These are phyloP conservation scores for Epiblema foenella DNA, from an alignment of 2,888 invertebrate species.

Conservation along the genomic window DNA sequence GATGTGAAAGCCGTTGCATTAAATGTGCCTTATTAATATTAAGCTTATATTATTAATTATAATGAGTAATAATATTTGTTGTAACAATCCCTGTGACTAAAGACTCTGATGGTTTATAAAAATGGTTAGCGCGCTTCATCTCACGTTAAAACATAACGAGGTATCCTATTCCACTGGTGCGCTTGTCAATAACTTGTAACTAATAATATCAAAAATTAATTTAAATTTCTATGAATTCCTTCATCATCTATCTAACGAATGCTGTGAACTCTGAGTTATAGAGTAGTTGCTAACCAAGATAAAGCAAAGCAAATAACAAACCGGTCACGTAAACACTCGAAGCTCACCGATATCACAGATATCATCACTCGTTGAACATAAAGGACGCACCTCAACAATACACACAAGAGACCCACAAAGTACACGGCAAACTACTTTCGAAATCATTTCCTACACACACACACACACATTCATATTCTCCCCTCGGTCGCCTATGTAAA, in stretches of 20 bases:
- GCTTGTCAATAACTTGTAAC: too few relatives aligned
- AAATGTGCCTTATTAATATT: too few relatives aligned
- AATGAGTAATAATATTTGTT: too few relatives aligned
- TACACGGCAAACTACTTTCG: constrained; percentile 51
- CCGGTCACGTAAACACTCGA: constrained; percentile 16
- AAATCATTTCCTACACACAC: too few relatives aligned
- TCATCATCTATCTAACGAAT: neutral
- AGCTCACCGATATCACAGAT: constrained; percentile 20
- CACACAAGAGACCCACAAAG: constrained; percentile 43
- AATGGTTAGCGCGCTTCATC: too few relatives aligned
- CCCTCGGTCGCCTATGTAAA: constrained; percentile 58
- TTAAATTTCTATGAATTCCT: neutral
- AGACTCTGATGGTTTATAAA: too few relatives aligned
- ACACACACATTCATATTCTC: constrained; percentile 58
- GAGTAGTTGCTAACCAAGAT: neutral
- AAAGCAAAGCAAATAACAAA: constrained; percentile 9
- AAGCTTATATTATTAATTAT: too few relatives aligned
- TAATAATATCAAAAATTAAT: too few relatives aligned
- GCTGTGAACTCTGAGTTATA: neutral
- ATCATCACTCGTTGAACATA: constrained; percentile 14
- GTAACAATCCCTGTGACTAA: too few relatives aligned
- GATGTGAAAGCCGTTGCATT: too few relatives aligned
- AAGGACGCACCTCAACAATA: constrained; percentile 26
- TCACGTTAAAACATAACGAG: too few relatives aligned
- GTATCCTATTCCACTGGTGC: too few relatives aligned